Conservation (phyloP, 2,113 vertebrate genomes). For the Lontra canadensis region DNA sequence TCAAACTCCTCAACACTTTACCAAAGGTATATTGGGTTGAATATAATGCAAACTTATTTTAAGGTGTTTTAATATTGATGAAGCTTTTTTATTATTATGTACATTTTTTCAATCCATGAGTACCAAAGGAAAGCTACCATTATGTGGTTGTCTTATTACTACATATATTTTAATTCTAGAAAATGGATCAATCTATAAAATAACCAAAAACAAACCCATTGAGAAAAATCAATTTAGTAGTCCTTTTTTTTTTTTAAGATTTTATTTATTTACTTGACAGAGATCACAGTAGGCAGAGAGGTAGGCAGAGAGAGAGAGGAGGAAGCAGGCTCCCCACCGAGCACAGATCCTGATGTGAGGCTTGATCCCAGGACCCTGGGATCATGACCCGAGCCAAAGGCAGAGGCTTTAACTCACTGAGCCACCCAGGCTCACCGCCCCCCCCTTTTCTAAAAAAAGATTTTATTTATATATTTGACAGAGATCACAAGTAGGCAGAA, state of each 20-base stretch:
- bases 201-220: background rate
- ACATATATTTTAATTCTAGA: background rate
- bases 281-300: no score
- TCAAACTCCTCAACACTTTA: background rate
- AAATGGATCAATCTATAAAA: background rate
- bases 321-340: no score
- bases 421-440: no score
- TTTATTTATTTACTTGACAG: no score
- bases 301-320: no score
- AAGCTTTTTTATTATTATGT: background rate
- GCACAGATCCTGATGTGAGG: no score
- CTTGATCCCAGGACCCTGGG: no score
- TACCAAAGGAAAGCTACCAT: background rate
- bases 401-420: no score
- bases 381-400: no score
- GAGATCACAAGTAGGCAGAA: background rate
- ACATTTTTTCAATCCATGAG: background rate
- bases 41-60: background rate
- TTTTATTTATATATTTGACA: no score
- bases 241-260: background rate
- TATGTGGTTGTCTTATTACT: background rate
- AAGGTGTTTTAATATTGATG: background rate
- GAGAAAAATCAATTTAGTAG: background rate
- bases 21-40: background rate
- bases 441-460: no score